These are phyloP conservation scores for Drosophila antonietae DNA, from an alignment of 2,888 invertebrate genomes.

Conservation along the genomic window DNA sequence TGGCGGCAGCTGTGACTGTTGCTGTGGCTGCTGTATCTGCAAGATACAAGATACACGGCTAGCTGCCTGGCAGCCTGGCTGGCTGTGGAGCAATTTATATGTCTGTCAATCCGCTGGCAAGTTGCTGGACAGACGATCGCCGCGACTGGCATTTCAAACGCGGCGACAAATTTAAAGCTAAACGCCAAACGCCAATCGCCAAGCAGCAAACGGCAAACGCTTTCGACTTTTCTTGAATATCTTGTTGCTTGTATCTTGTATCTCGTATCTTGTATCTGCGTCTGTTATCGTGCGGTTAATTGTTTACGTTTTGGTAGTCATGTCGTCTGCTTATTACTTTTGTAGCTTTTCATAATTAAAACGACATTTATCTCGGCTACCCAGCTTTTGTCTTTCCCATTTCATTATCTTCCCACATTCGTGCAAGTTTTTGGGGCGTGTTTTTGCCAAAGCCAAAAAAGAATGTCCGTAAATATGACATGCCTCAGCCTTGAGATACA, in stretches of 20 bases:
- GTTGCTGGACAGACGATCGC: slow-evolving; percentile 50
- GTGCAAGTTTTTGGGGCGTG: slow-evolving; percentile 35
- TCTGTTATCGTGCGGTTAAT: slow-evolving; percentile 71
- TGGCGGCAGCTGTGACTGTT: slow-evolving; percentile 25
- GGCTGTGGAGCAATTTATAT: slow-evolving; percentile 70
- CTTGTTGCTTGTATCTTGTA: slow-evolving; percentile 40
- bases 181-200: slow-evolving; percentile 57
- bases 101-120: slow-evolving; percentile 74
- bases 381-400: slow-evolving; percentile 13
- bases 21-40: slow-evolving; percentile 49
- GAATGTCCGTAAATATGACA: slow-evolving; percentile 18
- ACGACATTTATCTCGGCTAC: slow-evolving; percentile 56
- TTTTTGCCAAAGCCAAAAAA: slow-evolving; percentile 30
- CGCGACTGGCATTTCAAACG: slow-evolving; percentile 54
- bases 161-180: slow-evolving; percentile 76
- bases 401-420: slow-evolving; percentile 37
- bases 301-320: slow-evolving; percentile 68
- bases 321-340: slow-evolving; percentile 72
- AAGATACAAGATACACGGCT: slow-evolving; percentile 72
- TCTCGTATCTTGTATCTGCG: slow-evolving; percentile 64
- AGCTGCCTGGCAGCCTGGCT: slow-evolving; percentile 23
- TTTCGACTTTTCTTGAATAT: slow-evolving; percentile 58
- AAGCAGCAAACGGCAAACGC: slow-evolving; percentile 36
- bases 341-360: slow-evolving; percentile 71
- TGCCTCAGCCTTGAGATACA: slow-evolving; percentile 51